Base-by-base conservation (phyloP, 2,113 vertebrate species). In the Chaetorhynchus papuensis region DNA sequence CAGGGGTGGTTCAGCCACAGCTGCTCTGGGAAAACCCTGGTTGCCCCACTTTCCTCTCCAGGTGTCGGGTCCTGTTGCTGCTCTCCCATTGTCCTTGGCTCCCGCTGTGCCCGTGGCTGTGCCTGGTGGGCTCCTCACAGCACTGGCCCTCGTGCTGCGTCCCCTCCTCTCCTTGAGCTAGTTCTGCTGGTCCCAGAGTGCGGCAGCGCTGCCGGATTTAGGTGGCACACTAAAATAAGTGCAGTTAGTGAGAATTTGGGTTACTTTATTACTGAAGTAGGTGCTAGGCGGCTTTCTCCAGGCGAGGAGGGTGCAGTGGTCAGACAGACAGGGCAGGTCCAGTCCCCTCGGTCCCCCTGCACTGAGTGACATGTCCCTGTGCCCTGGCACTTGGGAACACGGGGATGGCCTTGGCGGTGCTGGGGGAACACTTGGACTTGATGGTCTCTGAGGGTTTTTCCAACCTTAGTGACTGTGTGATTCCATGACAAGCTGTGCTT, bases 111-210 rank as follows among this genome's bases (percentile, higher is more conserved):
- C 56, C 10, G 1, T 14, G 4, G 3, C 59, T 2, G 0, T 72
- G 23, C 18, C 35, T 5, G 1, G 64, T 7, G 6, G 45, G 54
- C 65, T 85, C 54, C 56, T 31, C 7, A 1, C 47, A 24, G 65
- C 0, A 0, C 57, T 89, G 66, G 35, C 47, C 35, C 27, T 41
- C 2, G 31, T 26, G 54, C 79, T 6, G 3, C 0, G 9, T 88
- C 78, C 64, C 87, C 59, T 89, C 68, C 87, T 96, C 94, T 96
- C 90, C 96, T 95, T 95, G 96, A 94, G 94, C 96, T 96, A 78
- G 7, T 95, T 96, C 45, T 11, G 31, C 65, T 1, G 6, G 45
- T 95, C 96, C 96, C 94, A 77, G 84, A 65, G 24, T 42, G 6
- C 56, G 0, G 63, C 1, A 6, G 63, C 0, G 1, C 44, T 30